Conservation (phyloP, 1,140 invertebrate species). For the Arion vulgaris region DNA sequence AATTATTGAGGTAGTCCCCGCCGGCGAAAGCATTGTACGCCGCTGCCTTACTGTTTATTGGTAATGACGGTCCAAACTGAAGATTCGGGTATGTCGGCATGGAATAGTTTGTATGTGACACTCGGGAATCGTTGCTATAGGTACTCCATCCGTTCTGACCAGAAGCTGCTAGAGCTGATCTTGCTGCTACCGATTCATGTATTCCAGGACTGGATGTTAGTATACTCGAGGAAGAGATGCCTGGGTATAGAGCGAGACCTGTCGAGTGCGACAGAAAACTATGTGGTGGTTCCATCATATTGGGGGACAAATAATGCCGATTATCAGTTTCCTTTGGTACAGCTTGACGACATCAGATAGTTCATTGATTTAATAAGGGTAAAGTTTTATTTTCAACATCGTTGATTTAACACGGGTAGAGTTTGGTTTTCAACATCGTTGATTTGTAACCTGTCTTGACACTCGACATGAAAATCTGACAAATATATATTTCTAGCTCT, state of each 20-base stretch:
- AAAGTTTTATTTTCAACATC: neutral
- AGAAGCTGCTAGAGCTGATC: slow-evolving; percentile 52
- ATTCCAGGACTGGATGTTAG: slow-evolving; percentile 56
- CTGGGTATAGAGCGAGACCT: slow-evolving; percentile 60
- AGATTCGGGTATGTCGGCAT: slow-evolving; percentile 68
- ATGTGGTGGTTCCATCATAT: slow-evolving; percentile 21
- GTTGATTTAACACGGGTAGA: too few species aligned
- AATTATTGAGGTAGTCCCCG: slow-evolving; percentile 65
- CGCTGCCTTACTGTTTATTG: slow-evolving; percentile 64
- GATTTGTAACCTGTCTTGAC: too few species aligned
- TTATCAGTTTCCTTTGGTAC: too few species aligned
- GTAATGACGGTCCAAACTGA: slow-evolving; percentile 64
- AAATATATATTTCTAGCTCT: too few species aligned
- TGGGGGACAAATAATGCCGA: too few species aligned
- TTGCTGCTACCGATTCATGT: slow-evolving; percentile 48
- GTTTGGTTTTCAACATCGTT: too few species aligned
- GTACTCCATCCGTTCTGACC: slow-evolving; percentile 64
- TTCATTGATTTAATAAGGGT: neutral
- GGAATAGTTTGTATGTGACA: slow-evolving; percentile 62
- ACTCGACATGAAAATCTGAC: too few species aligned
- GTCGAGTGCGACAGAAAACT: slow-evolving; percentile 52
- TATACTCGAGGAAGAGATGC: slow-evolving; percentile 58
- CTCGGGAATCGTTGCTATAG: slow-evolving; percentile 57
- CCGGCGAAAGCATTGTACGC: slow-evolving; percentile 50
- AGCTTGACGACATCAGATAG: too few species aligned